phyloP scores from a whole-genome alignment of 2,113 vertebrate species.

The Albula glossodonta region DNA sequence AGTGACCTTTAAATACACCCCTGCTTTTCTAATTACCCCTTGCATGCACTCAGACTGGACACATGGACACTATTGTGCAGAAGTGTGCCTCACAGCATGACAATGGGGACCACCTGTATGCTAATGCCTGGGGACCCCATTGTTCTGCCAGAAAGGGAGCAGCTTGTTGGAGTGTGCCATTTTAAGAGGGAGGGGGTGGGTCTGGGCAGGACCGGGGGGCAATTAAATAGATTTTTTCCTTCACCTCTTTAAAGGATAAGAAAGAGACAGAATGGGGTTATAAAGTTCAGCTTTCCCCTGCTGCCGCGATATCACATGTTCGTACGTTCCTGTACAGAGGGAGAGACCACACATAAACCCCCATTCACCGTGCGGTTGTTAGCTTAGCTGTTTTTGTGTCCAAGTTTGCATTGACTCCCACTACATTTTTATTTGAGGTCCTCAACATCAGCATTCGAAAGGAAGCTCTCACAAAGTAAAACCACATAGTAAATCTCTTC shows the following conservation, averaged over 20 bases:
- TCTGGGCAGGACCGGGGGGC: slow-evolving; percentile 46
- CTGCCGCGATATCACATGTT: neutral
- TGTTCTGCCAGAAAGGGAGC: slow-evolving; percentile 18
- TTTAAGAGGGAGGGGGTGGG: slow-evolving; percentile 27
- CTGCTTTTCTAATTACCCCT: slow-evolving; percentile 31
- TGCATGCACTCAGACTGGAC: slow-evolving; percentile 45
- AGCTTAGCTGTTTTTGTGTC: neutral
- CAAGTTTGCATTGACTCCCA: neutral
- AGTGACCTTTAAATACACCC: slow-evolving; percentile 68
- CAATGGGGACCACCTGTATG: slow-evolving; percentile 64
- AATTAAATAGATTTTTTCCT: slow-evolving; percentile 56
- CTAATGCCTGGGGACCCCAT: slow-evolving; percentile 47
- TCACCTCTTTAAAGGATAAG: slow-evolving; percentile 46
- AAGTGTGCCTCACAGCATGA: slow-evolving; percentile 56
- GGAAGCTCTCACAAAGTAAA: neutral
- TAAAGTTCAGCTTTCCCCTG: slow-evolving; percentile 52
- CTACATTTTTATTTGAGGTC: neutral
- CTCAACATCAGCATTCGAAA: neutral
- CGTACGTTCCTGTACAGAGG: neutral
- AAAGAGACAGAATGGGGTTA: slow-evolving; percentile 50
- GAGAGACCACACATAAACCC: neutral
- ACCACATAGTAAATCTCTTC: neutral
- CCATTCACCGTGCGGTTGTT: neutral
- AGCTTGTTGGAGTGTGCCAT: slow-evolving; percentile 28
- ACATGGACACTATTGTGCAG: slow-evolving; percentile 50